phyloP scores from a whole-genome alignment of 1,140 invertebrate genomes.

The Lepidurus apus region DNA sequence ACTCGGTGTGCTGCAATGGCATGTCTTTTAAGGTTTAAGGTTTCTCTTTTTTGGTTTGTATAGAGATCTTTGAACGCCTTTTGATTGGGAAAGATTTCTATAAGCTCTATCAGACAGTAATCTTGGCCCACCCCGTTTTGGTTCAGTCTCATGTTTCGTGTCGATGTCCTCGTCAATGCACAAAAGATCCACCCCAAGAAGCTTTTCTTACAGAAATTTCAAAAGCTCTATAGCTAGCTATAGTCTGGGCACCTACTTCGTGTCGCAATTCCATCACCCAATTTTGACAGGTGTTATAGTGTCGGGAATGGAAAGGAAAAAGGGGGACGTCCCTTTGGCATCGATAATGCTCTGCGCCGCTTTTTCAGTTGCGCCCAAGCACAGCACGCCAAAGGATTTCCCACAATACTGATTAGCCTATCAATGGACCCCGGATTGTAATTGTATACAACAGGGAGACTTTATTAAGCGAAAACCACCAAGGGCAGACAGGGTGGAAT shows the following conservation, averaged over 20 bases:
- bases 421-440: not conserved
- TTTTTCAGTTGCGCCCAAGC: not conserved
- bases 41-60: too few species aligned
- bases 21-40: too few species aligned
- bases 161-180: not conserved
- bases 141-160: not conserved
- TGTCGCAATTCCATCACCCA: conserved; percentile 3
- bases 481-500: too few species aligned
- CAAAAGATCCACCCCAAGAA: not conserved
- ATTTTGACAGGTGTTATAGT: not conserved
- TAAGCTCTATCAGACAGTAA: too few species aligned
- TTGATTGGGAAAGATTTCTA: too few species aligned
- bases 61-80: too few species aligned
- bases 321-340: not conserved
- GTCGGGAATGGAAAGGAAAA: not conserved
- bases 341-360: not conserved
- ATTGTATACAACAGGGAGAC: not conserved
- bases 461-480: not conserved
- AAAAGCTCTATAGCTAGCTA: not conserved
- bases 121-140: too few species aligned
- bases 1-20: too few species aligned
- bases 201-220: not conserved
- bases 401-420: conserved; percentile 3
- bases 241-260: not conserved
- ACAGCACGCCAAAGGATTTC: not conserved